Evolutionary conservation across 1,140 invertebrate species (phyloP).

Genomic region (Mactra quadrangularis): DNA sequence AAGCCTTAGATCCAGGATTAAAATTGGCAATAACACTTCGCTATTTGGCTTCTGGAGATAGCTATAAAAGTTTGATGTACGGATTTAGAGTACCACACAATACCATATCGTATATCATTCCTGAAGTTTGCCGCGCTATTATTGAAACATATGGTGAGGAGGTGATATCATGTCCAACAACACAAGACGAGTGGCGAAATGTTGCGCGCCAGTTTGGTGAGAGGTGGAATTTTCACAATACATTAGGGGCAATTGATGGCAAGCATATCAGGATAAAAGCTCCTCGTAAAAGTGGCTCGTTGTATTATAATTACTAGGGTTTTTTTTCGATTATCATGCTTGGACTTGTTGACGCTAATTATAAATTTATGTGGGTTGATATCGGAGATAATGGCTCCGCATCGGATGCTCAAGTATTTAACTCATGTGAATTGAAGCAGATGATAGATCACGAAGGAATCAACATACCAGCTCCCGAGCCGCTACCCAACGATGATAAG

Average conservation of each 20-base stretch:
- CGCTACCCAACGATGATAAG: constrained; percentile 52
- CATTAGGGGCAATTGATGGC: constrained; percentile 75
- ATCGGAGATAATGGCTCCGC: constrained; percentile 56
- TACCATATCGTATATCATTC: constrained; percentile 52
- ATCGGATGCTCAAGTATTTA: constrained; percentile 55
- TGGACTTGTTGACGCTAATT: constrained; percentile 80
- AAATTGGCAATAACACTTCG: constrained; percentile 64
- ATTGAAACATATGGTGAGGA: constrained; percentile 34
- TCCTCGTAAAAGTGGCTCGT: constrained; percentile 72
- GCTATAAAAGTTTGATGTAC: constrained; percentile 44
- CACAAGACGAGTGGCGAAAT: constrained; percentile 37
- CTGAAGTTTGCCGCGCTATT: constrained; percentile 58
- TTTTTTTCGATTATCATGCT: constrained; percentile 78
- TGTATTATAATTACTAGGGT: constrained; percentile 81
- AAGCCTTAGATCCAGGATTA: constrained; percentile 58
- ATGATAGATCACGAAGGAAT: constrained; percentile 55
- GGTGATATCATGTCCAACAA: constrained; percentile 4
- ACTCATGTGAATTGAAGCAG: constrained; percentile 38
- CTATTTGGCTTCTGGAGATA: constrained; percentile 52
- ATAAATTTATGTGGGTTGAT: constrained; percentile 77
- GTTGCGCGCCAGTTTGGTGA: constrained; percentile 30
- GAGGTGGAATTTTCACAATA: constrained; percentile 58
- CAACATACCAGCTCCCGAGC: constrained; percentile 62
- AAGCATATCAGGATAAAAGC: constrained; percentile 82
- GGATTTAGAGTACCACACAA: constrained; percentile 58